Base-by-base conservation (phyloP, 2,888 invertebrate genomes). In the Xestoiulus laeticollis region DNA sequence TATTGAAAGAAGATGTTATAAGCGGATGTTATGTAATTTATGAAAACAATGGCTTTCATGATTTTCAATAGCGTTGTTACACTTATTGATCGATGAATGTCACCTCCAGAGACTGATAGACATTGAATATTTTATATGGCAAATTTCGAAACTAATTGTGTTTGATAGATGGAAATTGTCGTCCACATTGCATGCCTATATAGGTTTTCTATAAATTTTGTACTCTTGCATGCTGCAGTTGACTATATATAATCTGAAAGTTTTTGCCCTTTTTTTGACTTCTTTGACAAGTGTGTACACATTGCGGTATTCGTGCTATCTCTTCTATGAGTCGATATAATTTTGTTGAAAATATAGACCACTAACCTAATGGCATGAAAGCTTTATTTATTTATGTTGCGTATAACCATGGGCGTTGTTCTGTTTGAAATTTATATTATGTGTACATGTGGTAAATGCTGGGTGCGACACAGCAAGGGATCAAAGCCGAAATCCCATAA, bases 331-430 rank as follows among this genome's bases (percentile, higher is more conserved):
- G 68, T 68, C 68, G 68, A 68, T 68, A 68, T 68, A 22, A 26
- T 59, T 38, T 1, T 22, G 22, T 68, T 26, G 68, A 68, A 68
- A 68, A 68, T 59, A 19, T 26, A 68, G 68, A 68, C 68, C 68
- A 8, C 68, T 68, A 68, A 68, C 68, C 68, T 68, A 22, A 68
- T 68, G 68, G 22, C 68, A 8, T 26, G 26, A 26, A 10, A 6
- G 68, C 68, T 68, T 68, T 68, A 68, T 68, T 68, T 68, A 68
- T 68, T 68, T 68, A 68, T 68, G 68, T 22, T 26, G 68, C 22
- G 68, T 12, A 68, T 26, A 68, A 68, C 68, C 68, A 68, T 68
- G 68, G 68, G 68, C 68, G 68, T 68, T 68, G 68, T 26, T 68
- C 68, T 22, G 68, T 68, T 68, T 68, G 26, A 68, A 68, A 26